Evolutionary conservation across 2,797 vertebrate species (phyloP).

Genomic region (Thamnophis elegans): DNA sequence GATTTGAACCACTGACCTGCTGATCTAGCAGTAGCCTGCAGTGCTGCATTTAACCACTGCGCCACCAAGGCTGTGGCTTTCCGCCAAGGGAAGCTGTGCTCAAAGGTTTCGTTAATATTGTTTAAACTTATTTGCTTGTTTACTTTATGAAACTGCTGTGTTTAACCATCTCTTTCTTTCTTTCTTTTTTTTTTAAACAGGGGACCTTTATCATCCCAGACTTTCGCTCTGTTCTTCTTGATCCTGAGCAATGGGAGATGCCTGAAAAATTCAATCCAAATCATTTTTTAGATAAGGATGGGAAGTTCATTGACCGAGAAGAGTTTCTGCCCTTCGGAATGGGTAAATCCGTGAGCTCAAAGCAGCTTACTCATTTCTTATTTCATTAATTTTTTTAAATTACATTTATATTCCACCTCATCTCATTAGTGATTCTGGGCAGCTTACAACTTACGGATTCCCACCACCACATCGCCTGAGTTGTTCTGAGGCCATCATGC

Average conservation of each 20-base stretch:
- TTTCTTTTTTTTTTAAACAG: neutral
- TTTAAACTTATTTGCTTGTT: neutral
- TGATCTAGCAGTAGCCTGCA: too few relatives aligned
- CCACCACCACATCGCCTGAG: neutral
- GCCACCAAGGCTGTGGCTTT: too few relatives aligned
- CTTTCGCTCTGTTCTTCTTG: neutral
- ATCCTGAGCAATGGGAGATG: neutral
- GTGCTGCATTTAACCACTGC: too few relatives aligned
- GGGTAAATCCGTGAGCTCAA: neutral
- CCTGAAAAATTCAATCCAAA: neutral
- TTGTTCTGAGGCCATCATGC: neutral
- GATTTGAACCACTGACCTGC: too few relatives aligned
- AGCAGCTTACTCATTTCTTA: neutral
- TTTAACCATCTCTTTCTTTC: too few relatives aligned
- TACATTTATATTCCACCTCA: too few relatives aligned
- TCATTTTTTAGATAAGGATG: constrained; percentile 10
- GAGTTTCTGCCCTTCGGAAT: neutral
- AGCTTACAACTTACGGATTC: neutral
- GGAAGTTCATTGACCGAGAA: neutral
- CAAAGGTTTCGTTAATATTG: neutral
- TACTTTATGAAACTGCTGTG: neutral
- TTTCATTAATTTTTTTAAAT: too few relatives aligned
- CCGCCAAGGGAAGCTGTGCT: neutral
- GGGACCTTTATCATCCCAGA: neutral
- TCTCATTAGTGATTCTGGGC: too few relatives aligned